Conservation (phyloP, 2,113 vertebrate species). For the Sciurus niger region DNA sequence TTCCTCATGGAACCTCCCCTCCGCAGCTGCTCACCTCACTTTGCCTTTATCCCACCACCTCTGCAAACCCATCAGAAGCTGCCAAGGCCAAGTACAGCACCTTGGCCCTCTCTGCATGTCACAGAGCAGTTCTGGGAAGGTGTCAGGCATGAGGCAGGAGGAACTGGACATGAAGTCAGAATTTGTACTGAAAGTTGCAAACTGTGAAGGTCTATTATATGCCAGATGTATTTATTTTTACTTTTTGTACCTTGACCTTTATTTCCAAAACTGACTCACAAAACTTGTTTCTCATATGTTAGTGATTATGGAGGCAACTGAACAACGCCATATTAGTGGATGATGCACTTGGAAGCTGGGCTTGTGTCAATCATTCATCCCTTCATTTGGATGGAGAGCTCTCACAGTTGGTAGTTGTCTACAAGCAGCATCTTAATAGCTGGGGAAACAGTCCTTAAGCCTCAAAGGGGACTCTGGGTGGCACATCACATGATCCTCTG, state of each 20-base stretch:
- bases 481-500: neutral
- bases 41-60: neutral
- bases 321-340: neutral
- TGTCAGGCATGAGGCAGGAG: neutral
- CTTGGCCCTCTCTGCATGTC: neutral
- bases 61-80: neutral
- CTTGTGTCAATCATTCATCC: no score
- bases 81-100: neutral
- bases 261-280: neutral
- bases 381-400: neutral
- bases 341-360: neutral
- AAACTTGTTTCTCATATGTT: neutral
- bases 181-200: neutral
- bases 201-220: no score
- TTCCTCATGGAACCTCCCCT: neutral
- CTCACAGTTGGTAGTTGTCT: neutral
- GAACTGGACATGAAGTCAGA: neutral
- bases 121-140: neutral
- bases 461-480: neutral
- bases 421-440: neutral
- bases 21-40: neutral
- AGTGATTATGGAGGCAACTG: no score
- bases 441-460: fast-evolving
- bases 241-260: neutral
- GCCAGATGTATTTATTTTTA: neutral